Evolutionary conservation across 2,888 invertebrate genomes (phyloP), one percentile per base, ranked within the genome.

Genomic region (Tortrix viridana): DNA sequence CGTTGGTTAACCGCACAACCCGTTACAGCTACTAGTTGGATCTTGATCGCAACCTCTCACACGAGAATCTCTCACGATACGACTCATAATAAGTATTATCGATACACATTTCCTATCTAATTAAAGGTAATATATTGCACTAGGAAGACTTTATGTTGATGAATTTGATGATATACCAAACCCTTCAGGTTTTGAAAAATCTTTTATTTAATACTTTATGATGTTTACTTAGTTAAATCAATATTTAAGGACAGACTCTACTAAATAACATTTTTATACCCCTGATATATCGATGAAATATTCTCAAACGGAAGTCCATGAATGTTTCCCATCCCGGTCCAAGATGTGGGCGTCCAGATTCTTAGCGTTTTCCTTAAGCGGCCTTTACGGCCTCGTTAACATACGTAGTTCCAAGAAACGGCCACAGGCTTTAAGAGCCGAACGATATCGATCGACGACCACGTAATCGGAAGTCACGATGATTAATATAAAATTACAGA

Each of bases 61-160:
- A 85, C 85, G 88, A 80, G 88, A 89, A 84, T 69, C 74, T 82
- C 87, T 84, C 86, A 88, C 88, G 86, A 79, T 81, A 74, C 74
- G 74, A n/a, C 74, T 70, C 74, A 74, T 74, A 69, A 79, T 79
- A 79, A 43, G 22, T 20, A 49, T 46, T 57, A 62, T 62, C 23
- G 56, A 50, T 61, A 52, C 16, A 50, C n/a, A 50, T 50, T 52
- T 32, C 32, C 32, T 49, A 32, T 32, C 26, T 49, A 5, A 49
- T 26, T 26, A 49, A 14, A 26, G 6, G 12, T 32, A 32, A 32
- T 32, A 7, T 9, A 32, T 12, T 32, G 32, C 32, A 32, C 32
- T 32, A 32, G 12, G 32, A 12, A 32, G 12, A 12, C 12, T 26
- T 32, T 32, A 32, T 12, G 32, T 32, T 32, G 32, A 32, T 32